These are phyloP conservation scores for Stegodyphus mimosarum DNA, from an alignment of 1,140 invertebrate genomes.

Conservation along the genomic window DNA sequence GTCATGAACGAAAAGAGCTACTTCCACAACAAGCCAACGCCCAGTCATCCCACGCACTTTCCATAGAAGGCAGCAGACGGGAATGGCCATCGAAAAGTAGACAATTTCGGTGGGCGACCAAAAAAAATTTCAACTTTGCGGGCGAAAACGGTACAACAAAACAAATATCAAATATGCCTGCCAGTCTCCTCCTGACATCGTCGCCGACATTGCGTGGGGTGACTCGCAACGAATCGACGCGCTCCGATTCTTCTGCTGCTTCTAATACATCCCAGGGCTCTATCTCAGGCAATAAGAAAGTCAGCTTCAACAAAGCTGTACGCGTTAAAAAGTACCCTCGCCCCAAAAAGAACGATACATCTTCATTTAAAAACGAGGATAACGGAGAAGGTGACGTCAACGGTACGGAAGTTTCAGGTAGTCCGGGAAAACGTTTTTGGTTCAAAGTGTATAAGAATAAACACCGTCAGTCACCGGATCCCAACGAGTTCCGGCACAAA, in stretches of 20 bases:
- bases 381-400: conserved; percentile 4
- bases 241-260: conserved; percentile 51
- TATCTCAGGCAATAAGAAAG: conserved; percentile 56
- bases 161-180: conserved; percentile 50
- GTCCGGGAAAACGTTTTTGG: conserved; percentile 57
- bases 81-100: conserved; percentile 27
- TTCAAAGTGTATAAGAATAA: conserved; percentile 61
- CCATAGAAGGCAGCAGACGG: background rate
- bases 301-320: conserved; percentile 60
- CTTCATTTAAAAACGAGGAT: background rate
- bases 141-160: background rate
- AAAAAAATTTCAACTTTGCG: background rate
- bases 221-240: conserved; percentile 45
- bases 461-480: conserved; percentile 45
- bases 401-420: conserved; percentile 9
- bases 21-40: conserved; percentile 28
- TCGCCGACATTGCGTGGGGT: conserved; percentile 32
- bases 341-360: conserved; percentile 17
- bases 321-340: conserved; percentile 60
- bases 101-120: conserved; percentile 40
- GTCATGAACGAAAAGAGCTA: background rate
- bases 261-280: conserved; percentile 39
- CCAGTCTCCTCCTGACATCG: conserved; percentile 46
- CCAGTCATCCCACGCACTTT: conserved; percentile 31
- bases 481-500: conserved; percentile 25